These are phyloP conservation scores for Margarornis squamiger DNA, from an alignment of 2,797 vertebrate genomes.

Conservation along the genomic window DNA sequence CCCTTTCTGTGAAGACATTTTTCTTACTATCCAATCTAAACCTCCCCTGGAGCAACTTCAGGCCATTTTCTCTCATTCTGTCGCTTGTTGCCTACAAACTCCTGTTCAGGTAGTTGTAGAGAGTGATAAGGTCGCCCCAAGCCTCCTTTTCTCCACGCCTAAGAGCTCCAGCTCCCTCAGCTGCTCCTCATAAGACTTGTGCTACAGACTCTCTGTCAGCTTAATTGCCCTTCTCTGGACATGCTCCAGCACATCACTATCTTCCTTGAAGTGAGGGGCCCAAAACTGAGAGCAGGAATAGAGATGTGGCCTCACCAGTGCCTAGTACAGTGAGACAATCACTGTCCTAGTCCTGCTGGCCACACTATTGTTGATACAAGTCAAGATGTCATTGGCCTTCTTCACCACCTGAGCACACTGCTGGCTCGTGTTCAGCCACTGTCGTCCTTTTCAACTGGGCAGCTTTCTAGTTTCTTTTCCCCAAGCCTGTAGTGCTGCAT, in stretches of 20 bases:
- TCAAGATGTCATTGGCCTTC: neutral
- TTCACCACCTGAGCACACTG: neutral
- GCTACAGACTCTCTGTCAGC: neutral
- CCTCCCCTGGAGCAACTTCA: neutral
- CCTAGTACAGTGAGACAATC: accelerated
- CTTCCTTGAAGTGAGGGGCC: neutral
- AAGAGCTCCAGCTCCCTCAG: neutral
- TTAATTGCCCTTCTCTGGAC: neutral
- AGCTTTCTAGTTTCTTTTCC: neutral
- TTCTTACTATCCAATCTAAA: neutral
- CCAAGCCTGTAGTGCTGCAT: neutral
- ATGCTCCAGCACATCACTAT: accelerated
- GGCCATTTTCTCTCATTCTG: neutral
- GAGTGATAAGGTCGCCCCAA: neutral
- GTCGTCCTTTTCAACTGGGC: neutral
- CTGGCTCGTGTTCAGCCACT: neutral
- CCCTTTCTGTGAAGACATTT: neutral
- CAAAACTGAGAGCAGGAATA: accelerated
- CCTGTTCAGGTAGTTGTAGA: neutral
- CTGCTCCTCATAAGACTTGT: accelerated
- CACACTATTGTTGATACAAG: neutral
- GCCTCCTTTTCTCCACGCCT: neutral
- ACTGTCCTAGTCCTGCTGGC: neutral
- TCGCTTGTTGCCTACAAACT: neutral
- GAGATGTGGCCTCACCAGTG: neutral